Conservation (phyloP, 2,888 invertebrate genomes). For the Pandemis cinnamomeana region DNA sequence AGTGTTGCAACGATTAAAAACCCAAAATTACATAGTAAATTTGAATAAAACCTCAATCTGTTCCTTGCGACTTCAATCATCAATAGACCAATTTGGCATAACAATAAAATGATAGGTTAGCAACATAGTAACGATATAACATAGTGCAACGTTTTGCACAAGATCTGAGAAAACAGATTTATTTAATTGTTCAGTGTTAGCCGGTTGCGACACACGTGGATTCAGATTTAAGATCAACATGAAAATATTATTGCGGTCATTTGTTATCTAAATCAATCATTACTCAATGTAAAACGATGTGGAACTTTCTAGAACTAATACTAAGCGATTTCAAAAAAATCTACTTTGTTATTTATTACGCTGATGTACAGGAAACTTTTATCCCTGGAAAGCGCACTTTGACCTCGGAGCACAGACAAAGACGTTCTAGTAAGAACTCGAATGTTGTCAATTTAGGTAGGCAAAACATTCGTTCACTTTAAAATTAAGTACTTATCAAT, state of each 20-base stretch:
- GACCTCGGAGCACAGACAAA: too few relatives aligned
- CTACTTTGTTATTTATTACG: too few relatives aligned
- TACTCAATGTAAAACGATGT: too few relatives aligned
- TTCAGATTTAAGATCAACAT: background rate
- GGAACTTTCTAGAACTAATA: too few relatives aligned
- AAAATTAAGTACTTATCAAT: too few relatives aligned
- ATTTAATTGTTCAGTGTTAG: conserved; percentile 15
- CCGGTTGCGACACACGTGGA: background rate
- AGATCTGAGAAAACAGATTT: conserved; percentile 10
- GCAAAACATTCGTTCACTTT: too few relatives aligned
- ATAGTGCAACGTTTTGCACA: conserved; percentile 11
- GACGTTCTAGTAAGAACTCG: too few relatives aligned
- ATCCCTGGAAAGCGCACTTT: too few relatives aligned
- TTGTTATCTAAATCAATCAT: too few relatives aligned
- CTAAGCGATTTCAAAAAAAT: too few relatives aligned
- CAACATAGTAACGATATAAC: conserved; percentile 4
- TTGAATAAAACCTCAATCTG: conserved; percentile 12
- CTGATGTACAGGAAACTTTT: too few relatives aligned
- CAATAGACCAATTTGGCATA: conserved; percentile 23
- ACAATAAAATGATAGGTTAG: conserved; percentile 21
- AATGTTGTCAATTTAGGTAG: too few relatives aligned
- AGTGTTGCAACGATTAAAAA: conserved; percentile 50
- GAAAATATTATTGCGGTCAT: background rate
- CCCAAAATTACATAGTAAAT: conserved; percentile 42
- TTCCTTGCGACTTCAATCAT: conserved; percentile 13